Evolutionary conservation across 2,797 vertebrate species (phyloP), one percentile per base, ranked within the genome.

Genomic region (Rhinella marina): DNA sequence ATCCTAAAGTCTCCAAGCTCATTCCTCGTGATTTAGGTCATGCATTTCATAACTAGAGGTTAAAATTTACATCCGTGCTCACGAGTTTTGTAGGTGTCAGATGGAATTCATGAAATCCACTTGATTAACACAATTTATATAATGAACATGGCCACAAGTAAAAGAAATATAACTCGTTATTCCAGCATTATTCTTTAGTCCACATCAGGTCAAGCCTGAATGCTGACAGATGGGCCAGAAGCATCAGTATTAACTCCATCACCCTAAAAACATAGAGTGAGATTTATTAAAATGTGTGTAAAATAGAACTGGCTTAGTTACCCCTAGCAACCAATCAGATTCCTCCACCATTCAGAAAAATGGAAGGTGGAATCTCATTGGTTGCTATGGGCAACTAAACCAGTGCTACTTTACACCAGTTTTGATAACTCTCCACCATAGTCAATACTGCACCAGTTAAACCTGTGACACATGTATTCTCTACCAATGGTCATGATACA

Each of bases 41-140:
- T 32, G 72, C 59, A 77, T 82, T 73, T 77, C 72, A 64, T 77
- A 82, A 82, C 72, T 83, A 72, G 86, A 77, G 72, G n/a, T 87
- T 82, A 32, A 14, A 68, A 64, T 87, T 29, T 66, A n/a, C 80
- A 52, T 77, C 86, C 29, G 70, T 41, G 27, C 56, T n/a, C 41
- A 50, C 11, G 14, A 78, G 29, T 52, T 85, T 27, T 78, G 48
- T 56, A 76, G 72, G 80, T 87, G 86, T 82, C 81, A 82, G 86
- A 83, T n/a, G 27, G 27, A 77, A 87, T 87, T 62, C 21, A 27
- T n/a, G 10, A 76, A 82, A 66, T 72, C 77, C 66, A 23, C 41
- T 76, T 83, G 70, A 82, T 87, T 77, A 87, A 64, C 86, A 77
- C 86, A 82, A 82, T 87, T 87, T 82, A 12, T 87, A 54, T 82